Conservation (phyloP, 2,797 vertebrate genomes). For the Lophius americanus region DNA sequence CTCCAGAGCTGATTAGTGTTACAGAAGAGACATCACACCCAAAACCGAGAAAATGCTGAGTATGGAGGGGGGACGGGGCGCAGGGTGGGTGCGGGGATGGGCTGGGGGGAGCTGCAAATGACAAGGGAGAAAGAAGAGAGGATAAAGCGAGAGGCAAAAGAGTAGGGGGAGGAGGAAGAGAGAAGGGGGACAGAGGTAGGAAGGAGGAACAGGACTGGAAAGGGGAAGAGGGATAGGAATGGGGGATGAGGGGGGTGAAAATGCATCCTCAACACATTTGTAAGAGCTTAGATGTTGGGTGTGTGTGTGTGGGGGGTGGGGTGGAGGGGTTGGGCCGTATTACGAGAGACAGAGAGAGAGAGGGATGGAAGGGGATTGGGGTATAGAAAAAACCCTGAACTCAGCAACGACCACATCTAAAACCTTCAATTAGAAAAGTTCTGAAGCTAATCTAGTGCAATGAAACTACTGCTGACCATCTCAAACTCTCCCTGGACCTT, state of each 20-base stretch:
- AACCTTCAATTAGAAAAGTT: slow-evolving; percentile 81
- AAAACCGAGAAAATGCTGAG: slow-evolving; percentile 79
- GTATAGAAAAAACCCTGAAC: slow-evolving; percentile 69
- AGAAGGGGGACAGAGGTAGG: slow-evolving; percentile 20
- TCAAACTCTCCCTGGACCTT: slow-evolving; percentile 11
- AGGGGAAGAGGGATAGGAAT: slow-evolving; percentile 26
- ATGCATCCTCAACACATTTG: slow-evolving; percentile 85
- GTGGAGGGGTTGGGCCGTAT: neutral
- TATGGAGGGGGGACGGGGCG: slow-evolving; percentile 62
- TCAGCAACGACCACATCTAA: slow-evolving; percentile 79
- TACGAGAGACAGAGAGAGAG: neutral
- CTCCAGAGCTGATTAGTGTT: slow-evolving; percentile 81
- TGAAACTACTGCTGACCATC: slow-evolving; percentile 68
- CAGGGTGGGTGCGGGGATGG: slow-evolving; percentile 46
- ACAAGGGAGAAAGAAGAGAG: slow-evolving; percentile 58
- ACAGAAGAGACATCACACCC: slow-evolving; percentile 81
- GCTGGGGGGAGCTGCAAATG: slow-evolving; percentile 61
- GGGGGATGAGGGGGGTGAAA: slow-evolving; percentile 66
- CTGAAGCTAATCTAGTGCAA: slow-evolving; percentile 72
- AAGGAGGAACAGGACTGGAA: neutral
- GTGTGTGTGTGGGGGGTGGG: neutral
- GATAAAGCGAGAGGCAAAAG: slow-evolving; percentile 34
- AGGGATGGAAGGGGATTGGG: slow-evolving; percentile 12
- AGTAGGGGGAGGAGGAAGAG: slow-evolving; percentile 13
- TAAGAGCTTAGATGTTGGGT: slow-evolving; percentile 78